phyloP scores from a whole-genome alignment of 2,113 vertebrate species.

The Aleadryas rufinucha region DNA sequence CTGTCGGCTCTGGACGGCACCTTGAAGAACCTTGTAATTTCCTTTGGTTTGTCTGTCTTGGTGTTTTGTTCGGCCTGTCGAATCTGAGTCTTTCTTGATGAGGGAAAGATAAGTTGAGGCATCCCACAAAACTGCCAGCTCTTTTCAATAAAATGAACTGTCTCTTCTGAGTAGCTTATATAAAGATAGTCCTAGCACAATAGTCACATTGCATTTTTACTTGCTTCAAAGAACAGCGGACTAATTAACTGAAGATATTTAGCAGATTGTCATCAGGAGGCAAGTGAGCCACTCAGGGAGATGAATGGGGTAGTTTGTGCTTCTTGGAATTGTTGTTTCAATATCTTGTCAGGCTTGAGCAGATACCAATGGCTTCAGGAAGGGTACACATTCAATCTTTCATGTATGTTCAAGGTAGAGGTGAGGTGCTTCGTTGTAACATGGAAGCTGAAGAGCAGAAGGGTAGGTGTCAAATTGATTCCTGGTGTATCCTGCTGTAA shows the following conservation, averaged over 20 bases:
- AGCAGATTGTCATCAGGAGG: slow-evolving; percentile 29
- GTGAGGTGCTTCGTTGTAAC: not conserved
- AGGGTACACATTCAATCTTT: not conserved
- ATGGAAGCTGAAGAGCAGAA: not conserved
- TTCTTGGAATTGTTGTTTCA: not conserved
- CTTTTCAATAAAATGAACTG: not conserved
- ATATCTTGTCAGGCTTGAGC: not conserved
- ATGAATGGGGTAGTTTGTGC: not conserved
- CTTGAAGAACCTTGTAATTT: not conserved
- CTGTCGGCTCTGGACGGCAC: not conserved
- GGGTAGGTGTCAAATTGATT: not conserved
- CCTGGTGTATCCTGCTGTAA: not conserved
- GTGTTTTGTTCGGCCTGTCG: not conserved
- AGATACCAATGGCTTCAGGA: not conserved
- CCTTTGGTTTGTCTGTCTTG: not conserved
- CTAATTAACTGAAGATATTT: slow-evolving; percentile 41
- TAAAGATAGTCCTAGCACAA: not conserved
- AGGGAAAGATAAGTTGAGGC: not conserved
- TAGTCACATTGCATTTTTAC: not conserved
- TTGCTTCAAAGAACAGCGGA: not conserved
- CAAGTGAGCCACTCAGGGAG: slow-evolving; percentile 17
- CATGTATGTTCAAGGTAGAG: not conserved
- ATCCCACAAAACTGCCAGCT: not conserved
- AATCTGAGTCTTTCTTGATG: not conserved
- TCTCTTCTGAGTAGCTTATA: not conserved